phyloP scores from a whole-genome alignment of 2,797 vertebrate species.

The Coendou prehensilis region DNA sequence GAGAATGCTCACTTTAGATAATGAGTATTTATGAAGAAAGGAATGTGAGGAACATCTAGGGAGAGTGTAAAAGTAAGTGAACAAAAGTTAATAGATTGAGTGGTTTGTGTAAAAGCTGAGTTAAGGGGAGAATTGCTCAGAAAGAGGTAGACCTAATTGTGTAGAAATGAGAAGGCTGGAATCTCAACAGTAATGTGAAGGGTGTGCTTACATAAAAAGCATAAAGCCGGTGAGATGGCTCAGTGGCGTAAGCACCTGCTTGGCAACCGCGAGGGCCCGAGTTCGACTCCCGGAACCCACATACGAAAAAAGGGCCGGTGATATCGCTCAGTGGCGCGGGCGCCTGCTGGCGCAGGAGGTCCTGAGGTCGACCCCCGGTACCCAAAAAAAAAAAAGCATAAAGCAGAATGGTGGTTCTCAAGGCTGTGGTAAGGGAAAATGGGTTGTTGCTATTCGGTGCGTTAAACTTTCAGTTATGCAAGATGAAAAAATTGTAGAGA shows the following conservation, averaged over 20 bases:
- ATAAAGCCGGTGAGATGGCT: not conserved
- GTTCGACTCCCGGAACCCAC: too few species aligned
- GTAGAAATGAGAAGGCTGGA: not conserved
- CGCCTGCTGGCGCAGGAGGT: too few species aligned
- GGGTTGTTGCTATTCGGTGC: not conserved
- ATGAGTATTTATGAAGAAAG: not conserved
- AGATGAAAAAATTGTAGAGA: not conserved
- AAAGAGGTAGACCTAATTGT: not conserved
- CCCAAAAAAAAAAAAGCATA: not conserved
- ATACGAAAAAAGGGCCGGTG: too few species aligned
- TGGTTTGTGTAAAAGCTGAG: not conserved
- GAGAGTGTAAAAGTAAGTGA: not conserved
- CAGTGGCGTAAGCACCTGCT: too few species aligned
- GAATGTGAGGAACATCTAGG: not conserved
- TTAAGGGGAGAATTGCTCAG: not conserved
- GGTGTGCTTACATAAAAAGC: not conserved
- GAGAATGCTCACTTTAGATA: slow-evolving; percentile 16
- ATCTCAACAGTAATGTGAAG: not conserved
- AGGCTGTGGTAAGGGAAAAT: not conserved
- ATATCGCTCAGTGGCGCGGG: too few species aligned
- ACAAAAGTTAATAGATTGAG: not conserved
- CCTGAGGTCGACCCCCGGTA: too few species aligned
- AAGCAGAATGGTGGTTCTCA: not conserved
- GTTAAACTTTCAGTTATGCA: slow-evolving; percentile 18
- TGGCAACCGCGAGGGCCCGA: too few species aligned